phyloP scores from a whole-genome alignment of 2,888 invertebrate species.

The Synanthedon formicaeformis region DNA sequence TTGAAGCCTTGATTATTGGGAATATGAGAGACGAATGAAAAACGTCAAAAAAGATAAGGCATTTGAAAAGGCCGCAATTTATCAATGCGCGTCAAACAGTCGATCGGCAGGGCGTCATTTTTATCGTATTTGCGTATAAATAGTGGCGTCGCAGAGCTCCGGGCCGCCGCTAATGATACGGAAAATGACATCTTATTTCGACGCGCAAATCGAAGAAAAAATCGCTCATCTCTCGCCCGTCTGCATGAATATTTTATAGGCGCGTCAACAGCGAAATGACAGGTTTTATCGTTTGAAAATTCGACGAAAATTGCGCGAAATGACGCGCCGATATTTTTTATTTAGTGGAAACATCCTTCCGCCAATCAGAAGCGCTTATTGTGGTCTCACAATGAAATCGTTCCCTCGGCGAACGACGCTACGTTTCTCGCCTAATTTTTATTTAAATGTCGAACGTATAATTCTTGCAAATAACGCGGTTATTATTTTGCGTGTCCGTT shows the following conservation, averaged over 20 bases:
- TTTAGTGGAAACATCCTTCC: constrained; percentile 71
- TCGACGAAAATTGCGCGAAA: constrained; percentile 67
- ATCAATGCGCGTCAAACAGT: constrained; percentile 68
- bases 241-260: constrained; percentile 71
- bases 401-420: constrained; percentile 33
- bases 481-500: no score
- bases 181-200: constrained; percentile 72
- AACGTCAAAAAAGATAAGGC: constrained; percentile 38
- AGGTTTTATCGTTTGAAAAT: constrained; percentile 72
- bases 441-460: constrained; percentile 59
- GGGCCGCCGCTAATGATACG: constrained; percentile 69
- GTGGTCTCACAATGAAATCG: constrained; percentile 54
- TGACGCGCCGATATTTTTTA: constrained; percentile 70
- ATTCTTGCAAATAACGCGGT: constrained; percentile 15
- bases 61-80: constrained; percentile 63
- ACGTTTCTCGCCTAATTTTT: constrained; percentile 57
- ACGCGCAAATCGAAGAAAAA: constrained; percentile 69
- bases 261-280: constrained; percentile 70
- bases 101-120: constrained; percentile 66
- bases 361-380: constrained; percentile 68
- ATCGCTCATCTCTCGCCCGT: constrained; percentile 66
- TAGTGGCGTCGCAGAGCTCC: constrained; percentile 62
- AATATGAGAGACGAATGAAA: constrained; percentile 29
- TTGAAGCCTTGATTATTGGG: constrained; percentile 24
- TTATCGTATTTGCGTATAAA: constrained; percentile 71